phyloP scores from a whole-genome alignment of 2,888 invertebrate species.

The Orchesellides sinensis region DNA sequence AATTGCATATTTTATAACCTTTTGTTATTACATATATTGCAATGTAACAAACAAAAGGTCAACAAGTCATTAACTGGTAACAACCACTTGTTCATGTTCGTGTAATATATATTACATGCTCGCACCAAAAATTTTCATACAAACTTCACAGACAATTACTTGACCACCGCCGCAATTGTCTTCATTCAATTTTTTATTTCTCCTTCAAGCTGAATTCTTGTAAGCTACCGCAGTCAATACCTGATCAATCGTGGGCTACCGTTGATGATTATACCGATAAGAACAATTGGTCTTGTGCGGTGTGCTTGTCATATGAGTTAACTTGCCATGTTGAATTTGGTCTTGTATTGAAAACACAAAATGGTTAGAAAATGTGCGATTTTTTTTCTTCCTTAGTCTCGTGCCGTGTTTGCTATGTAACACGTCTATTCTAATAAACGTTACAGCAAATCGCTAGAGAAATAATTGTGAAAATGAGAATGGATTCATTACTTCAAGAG shows the following conservation, averaged over 20 bases:
- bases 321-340: slow-evolving; percentile 21
- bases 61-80: too few relatives aligned
- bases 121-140: slow-evolving; percentile 14
- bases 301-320: slow-evolving; percentile 15
- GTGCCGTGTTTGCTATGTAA: too few relatives aligned
- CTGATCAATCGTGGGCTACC: slow-evolving; percentile 27
- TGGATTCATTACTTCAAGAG: too few relatives aligned
- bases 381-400: slow-evolving; percentile 33
- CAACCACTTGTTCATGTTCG: too few relatives aligned
- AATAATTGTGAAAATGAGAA: too few relatives aligned
- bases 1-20: too few relatives aligned
- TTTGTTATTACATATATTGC: too few relatives aligned
- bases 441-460: too few relatives aligned
- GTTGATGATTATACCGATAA: slow-evolving; percentile 48
- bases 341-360: slow-evolving; percentile 7
- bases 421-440: neutral
- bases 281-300: slow-evolving; percentile 14
- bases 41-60: too few relatives aligned
- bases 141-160: too few relatives aligned
- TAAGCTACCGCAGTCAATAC: slow-evolving; percentile 4
- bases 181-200: slow-evolving; percentile 37
- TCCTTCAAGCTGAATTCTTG: slow-evolving; percentile 33
- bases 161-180: slow-evolving; percentile 32
- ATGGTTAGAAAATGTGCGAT: slow-evolving; percentile 43
- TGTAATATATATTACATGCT: neutral